Evolutionary conservation across 2,797 vertebrate genomes (phyloP).

Genomic region (Erpetoichthys calabaricus): DNA sequence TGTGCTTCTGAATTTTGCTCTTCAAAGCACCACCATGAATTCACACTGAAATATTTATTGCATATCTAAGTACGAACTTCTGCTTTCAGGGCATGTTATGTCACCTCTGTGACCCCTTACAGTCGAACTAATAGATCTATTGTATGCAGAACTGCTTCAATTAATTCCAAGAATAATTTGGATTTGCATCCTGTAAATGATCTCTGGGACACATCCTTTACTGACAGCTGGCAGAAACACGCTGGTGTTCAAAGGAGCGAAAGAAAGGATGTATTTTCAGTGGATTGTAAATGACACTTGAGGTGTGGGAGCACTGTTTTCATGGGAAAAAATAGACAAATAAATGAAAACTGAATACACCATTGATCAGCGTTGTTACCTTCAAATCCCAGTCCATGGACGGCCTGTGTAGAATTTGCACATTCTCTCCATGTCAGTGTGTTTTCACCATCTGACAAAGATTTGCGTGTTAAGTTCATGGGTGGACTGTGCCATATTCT

Average conservation of each 20-base stretch:
- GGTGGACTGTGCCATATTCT: no score
- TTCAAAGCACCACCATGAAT: conserved; percentile 43
- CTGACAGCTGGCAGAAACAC: conserved; percentile 8
- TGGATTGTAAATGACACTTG: no score
- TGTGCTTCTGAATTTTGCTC: conserved; percentile 17
- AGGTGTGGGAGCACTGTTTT: no score
- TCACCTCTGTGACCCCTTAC: conserved; percentile 42
- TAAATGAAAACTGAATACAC: no score
- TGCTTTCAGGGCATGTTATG: conserved; percentile 46
- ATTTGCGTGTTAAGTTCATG: no score
- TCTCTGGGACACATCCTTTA: conserved; percentile 3
- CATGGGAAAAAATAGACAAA: no score
- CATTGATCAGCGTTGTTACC: no score
- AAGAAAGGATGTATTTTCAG: no score
- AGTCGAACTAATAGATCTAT: conserved; percentile 39
- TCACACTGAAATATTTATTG: conserved; percentile 74
- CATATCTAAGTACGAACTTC: conserved; percentile 42
- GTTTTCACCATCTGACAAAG: no score
- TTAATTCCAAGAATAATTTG: conserved; percentile 42
- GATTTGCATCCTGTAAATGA: conserved; percentile 36
- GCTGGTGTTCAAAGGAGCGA: conserved; percentile 3
- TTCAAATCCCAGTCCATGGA: no score
- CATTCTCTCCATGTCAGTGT: no score
- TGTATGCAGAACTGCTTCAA: conserved; percentile 44
- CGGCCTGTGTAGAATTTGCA: no score